Percentiles rank a stretch among this genome's conserved stretches.
Evolutionary conservation across 2,888 invertebrate genomes (phyloP).

Genomic region (Caenorhabditis sp.): DNA sequence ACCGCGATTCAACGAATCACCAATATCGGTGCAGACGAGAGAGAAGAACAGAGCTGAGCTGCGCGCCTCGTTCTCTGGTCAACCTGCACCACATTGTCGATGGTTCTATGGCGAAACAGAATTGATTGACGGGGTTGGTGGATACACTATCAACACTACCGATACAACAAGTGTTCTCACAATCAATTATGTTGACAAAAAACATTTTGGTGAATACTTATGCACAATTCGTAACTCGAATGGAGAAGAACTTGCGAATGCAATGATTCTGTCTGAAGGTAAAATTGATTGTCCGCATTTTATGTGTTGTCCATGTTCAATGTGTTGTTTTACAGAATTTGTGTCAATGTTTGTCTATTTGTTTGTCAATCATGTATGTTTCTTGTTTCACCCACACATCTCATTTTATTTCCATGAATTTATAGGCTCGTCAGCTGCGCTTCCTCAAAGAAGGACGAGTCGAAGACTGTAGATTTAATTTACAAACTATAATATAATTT

Average conservation of each 20-base stretch:
- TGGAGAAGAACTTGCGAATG: constrained; percentile 65
- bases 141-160: constrained; percentile 45
- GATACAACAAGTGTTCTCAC: constrained; percentile 46
- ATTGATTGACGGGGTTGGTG: constrained; percentile 54
- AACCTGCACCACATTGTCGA: constrained; percentile 54
- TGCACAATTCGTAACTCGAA: constrained; percentile 61
- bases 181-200: constrained; percentile 52
- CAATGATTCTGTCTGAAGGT: constrained; percentile 63
- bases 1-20: constrained; percentile 59
- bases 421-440: constrained; percentile 58
- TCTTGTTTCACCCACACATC: neutral
- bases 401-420: neutral
- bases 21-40: constrained; percentile 58
- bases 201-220: constrained; percentile 62
- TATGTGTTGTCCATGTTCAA: constrained; percentile 17
- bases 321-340: constrained; percentile 4
- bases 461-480: constrained; percentile 8
- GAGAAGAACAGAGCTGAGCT: constrained; percentile 56
- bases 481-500: constrained; percentile 23
- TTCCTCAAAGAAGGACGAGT: constrained; percentile 54
- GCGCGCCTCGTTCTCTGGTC: constrained; percentile 59
- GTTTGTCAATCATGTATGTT: constrained; percentile 31
- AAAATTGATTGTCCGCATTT: neutral
- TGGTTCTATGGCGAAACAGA: constrained; percentile 60
- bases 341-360: constrained; percentile 16